phyloP scores from a whole-genome alignment of 2,888 invertebrate genomes.

The Pseudococcus viburni region DNA sequence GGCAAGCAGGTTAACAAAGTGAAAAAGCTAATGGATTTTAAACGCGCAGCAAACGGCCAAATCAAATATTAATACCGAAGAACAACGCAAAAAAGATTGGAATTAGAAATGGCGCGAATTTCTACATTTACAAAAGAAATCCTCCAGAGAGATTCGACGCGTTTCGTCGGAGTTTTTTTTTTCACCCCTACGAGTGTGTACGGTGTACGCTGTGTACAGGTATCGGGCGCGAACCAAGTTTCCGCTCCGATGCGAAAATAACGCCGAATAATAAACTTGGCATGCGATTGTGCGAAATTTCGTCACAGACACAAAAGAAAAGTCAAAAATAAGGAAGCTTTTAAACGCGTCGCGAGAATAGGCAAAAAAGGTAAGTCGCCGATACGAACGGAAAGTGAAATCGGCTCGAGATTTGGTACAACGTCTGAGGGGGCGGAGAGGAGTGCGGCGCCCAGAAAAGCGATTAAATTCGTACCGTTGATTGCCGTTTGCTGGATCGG shows the following conservation, averaged over 20 bases:
- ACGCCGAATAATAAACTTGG: constrained; percentile 60
- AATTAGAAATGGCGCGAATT: constrained; percentile 66
- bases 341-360: constrained; percentile 51
- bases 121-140: constrained; percentile 63
- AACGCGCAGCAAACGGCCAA: constrained; percentile 50
- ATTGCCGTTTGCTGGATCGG: constrained; percentile 62
- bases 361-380: constrained; percentile 30
- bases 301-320: constrained; percentile 50
- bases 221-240: constrained; percentile 26
- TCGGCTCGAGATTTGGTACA: constrained; percentile 1
- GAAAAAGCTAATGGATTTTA: constrained; percentile 65
- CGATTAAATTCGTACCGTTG: constrained; percentile 62
- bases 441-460: constrained; percentile 42
- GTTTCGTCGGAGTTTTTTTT: not conserved
- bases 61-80: constrained; percentile 64
- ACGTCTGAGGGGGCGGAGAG: not conserved
- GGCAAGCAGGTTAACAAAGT: constrained; percentile 4
- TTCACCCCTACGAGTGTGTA: not conserved
- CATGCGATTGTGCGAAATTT: constrained; percentile 16
- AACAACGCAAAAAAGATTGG: constrained; percentile 62
- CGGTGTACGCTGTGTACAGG: not conserved
- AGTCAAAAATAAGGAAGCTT: constrained; percentile 54
- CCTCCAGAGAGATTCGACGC: constrained; percentile 56
- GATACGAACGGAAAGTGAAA: constrained; percentile 21
- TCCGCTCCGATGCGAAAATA: constrained; percentile 64